phyloP scores from a whole-genome alignment of 1,140 invertebrate genomes.

The Panagrolaimus sp. region DNA sequence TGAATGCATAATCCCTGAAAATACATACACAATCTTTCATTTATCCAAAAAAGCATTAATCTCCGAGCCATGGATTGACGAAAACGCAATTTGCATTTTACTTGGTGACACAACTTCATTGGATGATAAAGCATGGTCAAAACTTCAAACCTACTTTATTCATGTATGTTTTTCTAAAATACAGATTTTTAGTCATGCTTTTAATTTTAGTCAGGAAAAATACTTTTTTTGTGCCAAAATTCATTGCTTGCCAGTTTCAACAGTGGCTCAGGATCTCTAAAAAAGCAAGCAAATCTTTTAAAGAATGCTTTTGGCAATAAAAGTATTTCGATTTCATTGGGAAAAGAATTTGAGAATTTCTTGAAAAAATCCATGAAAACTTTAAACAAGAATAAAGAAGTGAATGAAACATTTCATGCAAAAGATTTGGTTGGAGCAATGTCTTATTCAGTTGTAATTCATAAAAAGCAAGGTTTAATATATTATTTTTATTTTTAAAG shows the following conservation, averaged over 20 bases:
- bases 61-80: constrained; percentile 33
- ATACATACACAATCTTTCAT: constrained; percentile 48
- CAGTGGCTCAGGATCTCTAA: constrained; percentile 34
- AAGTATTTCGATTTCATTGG: constrained; percentile 28
- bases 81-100: constrained; percentile 38
- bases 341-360: constrained; percentile 53
- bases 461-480: constrained; percentile 43
- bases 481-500: constrained; percentile 15
- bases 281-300: constrained; percentile 41
- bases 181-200: background rate
- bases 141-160: constrained; percentile 50
- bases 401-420: constrained; percentile 49
- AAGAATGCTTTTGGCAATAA: constrained; percentile 50
- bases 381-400: constrained; percentile 40
- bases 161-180: constrained; percentile 30
- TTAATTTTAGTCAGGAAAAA: constrained; percentile 50
- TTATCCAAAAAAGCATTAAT: constrained; percentile 41
- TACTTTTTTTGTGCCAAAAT: constrained; percentile 55
- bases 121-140: constrained; percentile 48
- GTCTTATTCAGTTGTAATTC: constrained; percentile 47
- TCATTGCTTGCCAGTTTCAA: constrained; percentile 44
- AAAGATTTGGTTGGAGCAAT: constrained; percentile 49
- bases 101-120: constrained; percentile 48
- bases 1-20: constrained; percentile 36
- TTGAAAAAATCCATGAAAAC: constrained; percentile 49